phyloP scores from a whole-genome alignment of 2,888 invertebrate genomes.

The Caradrina clavipalpis region DNA sequence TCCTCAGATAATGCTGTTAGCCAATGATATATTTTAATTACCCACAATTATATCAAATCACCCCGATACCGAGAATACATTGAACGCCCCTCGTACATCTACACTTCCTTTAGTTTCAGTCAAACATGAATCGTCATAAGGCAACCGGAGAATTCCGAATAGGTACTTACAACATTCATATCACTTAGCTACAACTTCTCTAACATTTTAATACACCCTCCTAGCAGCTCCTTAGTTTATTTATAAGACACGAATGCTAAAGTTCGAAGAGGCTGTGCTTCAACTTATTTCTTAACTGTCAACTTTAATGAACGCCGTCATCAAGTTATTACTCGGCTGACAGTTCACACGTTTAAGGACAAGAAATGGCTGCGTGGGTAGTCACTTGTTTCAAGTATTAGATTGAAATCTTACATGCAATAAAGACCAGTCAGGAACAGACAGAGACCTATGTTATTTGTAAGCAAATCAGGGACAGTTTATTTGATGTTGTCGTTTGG shows the following conservation, averaged over 20 bases:
- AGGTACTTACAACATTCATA: neutral
- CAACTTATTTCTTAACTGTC: conserved; percentile 57
- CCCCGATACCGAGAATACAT: too few relatives aligned
- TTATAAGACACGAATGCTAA: conserved; percentile 33
- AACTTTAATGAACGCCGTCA: conserved; percentile 59
- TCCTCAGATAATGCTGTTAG: too few relatives aligned
- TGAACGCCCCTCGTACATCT: too few relatives aligned
- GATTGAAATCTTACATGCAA: conserved; percentile 62
- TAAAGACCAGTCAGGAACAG: conserved; percentile 48
- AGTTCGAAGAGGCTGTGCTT: conserved; percentile 37
- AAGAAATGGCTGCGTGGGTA: conserved; percentile 59
- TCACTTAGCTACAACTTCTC: neutral
- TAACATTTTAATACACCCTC: neutral
- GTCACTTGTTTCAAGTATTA: conserved; percentile 55
- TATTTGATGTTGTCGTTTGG: conserved; percentile 43
- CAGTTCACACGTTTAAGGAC: conserved; percentile 64
- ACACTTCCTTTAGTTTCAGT: neutral
- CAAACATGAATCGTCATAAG: neutral
- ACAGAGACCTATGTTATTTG: conserved; percentile 51
- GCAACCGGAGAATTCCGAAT: neutral
- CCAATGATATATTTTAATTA: too few relatives aligned
- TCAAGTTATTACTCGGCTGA: conserved; percentile 54
- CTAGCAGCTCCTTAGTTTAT: conserved; percentile 7
- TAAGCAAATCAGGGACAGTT: conserved; percentile 47
- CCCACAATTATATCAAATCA: too few relatives aligned